phyloP scores from a whole-genome alignment of 2,797 vertebrate species.

The Aselliscus stoliczkanus region DNA sequence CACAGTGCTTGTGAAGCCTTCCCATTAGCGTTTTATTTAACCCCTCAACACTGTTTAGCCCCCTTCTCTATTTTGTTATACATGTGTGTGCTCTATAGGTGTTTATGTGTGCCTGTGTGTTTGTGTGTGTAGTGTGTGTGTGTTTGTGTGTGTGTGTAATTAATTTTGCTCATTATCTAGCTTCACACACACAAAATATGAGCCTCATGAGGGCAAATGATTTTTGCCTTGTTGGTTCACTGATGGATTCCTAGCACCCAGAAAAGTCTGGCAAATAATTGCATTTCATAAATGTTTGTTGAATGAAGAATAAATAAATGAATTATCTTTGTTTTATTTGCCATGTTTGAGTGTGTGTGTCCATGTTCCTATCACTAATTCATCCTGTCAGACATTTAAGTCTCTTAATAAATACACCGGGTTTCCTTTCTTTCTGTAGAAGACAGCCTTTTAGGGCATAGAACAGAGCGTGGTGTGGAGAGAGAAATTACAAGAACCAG shows the following conservation, averaged over 20 bases:
- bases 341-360: neutral
- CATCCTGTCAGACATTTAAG: neutral
- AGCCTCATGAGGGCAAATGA: neutral
- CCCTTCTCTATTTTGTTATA: neutral
- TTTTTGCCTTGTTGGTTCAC: neutral
- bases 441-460: neutral
- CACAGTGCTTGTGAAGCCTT: neutral
- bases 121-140: too few species aligned
- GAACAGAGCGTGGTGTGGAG: neutral
- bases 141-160: neutral
- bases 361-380: neutral
- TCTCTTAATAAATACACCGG: neutral
- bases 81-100: neutral
- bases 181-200: neutral
- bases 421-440: neutral
- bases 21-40: neutral
- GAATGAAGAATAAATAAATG: neutral
- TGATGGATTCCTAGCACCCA: neutral
- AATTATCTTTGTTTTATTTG: conserved; percentile 1
- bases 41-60: neutral
- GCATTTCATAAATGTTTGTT: neutral
- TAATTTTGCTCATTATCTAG: neutral
- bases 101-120: neutral
- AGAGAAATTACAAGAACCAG: neutral
- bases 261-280: neutral